Evolutionary conservation across 1,140 invertebrate genomes (phyloP).

Genomic region (Piezodorus guildinii): DNA sequence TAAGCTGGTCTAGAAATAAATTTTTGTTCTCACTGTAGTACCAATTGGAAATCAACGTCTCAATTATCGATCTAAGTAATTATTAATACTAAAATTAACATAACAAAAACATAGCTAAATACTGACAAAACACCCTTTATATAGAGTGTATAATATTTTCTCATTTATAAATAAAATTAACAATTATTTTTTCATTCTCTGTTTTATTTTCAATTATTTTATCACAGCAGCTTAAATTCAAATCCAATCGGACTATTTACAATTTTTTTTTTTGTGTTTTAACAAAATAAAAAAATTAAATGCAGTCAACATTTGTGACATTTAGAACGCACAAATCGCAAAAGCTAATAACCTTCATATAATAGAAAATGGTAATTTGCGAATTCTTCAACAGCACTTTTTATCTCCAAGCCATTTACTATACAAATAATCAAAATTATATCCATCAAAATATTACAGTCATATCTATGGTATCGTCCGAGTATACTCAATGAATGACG

Average conservation of each 20-base stretch:
- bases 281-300: background rate
- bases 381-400: background rate
- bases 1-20: no score
- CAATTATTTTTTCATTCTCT: background rate
- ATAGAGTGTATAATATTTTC: background rate
- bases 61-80: background rate
- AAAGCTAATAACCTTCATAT: background rate
- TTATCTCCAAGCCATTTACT: background rate
- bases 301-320: background rate
- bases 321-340: background rate
- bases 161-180: background rate
- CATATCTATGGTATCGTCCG: background rate
- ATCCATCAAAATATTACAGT: background rate
- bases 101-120: background rate
- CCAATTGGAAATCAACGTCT: no score
- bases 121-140: background rate
- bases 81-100: no score
- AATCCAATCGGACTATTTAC: background rate
- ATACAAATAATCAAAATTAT: background rate
- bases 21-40: no score
- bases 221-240: constrained; percentile 3
- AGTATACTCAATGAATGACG: background rate
- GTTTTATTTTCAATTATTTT: background rate
- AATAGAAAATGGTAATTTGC: background rate
- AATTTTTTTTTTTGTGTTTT: background rate